A percentile compares a stretch with the other conserved stretches of the same genome.
phyloP scores from a whole-genome alignment of 2,113 vertebrate species.

The Alaudala cheleensis region DNA sequence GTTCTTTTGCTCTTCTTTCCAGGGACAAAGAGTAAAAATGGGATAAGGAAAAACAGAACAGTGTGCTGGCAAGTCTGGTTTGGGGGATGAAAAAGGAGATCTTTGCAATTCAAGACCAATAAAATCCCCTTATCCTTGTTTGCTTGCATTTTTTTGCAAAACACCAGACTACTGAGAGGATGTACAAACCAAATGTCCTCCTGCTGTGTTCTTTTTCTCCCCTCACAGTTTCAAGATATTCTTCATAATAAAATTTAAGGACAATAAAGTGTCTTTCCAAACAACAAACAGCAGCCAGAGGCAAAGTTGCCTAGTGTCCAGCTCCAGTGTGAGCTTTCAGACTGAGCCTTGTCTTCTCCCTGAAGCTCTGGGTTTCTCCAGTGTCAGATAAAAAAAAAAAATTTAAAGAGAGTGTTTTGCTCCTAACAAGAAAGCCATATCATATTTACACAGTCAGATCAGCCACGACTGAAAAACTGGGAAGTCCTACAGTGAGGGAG shows the following conservation, averaged over 20 bases:
- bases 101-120: background rate
- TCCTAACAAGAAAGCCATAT: background rate
- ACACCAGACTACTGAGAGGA: fast-evolving
- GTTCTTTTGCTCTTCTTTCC: background rate
- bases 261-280: background rate
- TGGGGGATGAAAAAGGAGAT: background rate
- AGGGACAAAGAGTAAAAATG: background rate
- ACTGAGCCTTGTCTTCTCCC: background rate
- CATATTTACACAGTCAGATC: background rate
- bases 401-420: background rate
- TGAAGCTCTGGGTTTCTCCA: background rate
- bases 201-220: background rate
- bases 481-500: background rate
- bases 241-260: background rate
- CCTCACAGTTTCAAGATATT: background rate
- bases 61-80: background rate
- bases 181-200: background rate
- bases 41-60: background rate
- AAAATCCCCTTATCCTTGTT: background rate
- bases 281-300: background rate
- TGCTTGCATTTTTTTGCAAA: background rate
- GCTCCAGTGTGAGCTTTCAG: background rate
- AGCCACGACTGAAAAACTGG: background rate
- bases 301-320: background rate
- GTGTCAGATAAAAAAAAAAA: background rate